Evolutionary conservation across 1,140 invertebrate species (phyloP), one percentile per base, ranked within the genome.

Genomic region (Plodia interpunctella): DNA sequence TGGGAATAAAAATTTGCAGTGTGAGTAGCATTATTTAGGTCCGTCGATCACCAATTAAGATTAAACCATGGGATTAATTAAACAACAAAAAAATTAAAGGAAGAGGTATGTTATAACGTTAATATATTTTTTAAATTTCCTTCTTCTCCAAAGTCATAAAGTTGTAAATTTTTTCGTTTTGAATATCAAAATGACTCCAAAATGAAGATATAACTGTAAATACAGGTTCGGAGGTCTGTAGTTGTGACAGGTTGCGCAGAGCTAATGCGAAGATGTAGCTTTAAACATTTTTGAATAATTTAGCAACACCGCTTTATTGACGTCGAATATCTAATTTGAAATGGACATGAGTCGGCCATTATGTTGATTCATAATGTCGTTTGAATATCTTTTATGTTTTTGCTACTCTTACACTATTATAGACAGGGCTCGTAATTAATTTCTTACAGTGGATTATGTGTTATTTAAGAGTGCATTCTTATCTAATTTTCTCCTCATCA

Each of bases 131-230:
- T 3, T 25, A 6, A 25, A 25, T 25, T 6, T 25, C 6, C 2
- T 6, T 25, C 6, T 25, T 25, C 21, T 6, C 21, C 59, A 65
- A 38, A 55, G 49, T 63, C 68, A 61, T 58, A 64, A 62, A 55
- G 68, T 72, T 68, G 56, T 57, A 63, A 49, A 25, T 30, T 30
- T 62, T 57, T 59, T 66, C 67, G 68, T 35, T 55, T 62, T 68
- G 72, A 76, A 83, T 80, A 77, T 70, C 62, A 74, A 77, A 67
- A 76, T 67, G 54, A 55, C 62, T 69, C 75, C 76, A 74, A 75
- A 74, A 78, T 62, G 59, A 68, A 72, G 72, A 59, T 28, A 67
- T 83, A 81, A 84, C 78, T 76, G 79, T 84, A 78, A 70, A 78
- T 67, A 69, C 74, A 51, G 74, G 71, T 74, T 71, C 70, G 66